A percentile compares a stretch with the other conserved stretches of the same genome.
Evolutionary conservation across 2,888 invertebrate genomes (phyloP).

Genomic region (Leptinotarsa haldemani): DNA sequence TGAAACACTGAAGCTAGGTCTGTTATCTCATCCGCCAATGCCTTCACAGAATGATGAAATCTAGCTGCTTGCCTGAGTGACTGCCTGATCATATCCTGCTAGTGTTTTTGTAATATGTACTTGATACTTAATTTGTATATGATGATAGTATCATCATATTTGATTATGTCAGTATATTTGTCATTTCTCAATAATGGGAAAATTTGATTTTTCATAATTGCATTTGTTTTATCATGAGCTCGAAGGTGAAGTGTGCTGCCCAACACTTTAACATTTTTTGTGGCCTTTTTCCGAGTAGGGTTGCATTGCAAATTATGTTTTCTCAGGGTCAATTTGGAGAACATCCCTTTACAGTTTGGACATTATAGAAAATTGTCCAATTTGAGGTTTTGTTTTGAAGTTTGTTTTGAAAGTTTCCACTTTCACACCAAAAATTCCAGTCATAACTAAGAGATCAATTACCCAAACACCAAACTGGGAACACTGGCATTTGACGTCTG

Average conservation of each 20-base stretch:
- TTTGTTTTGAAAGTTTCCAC: no score
- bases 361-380: conserved; percentile 18
- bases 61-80: conserved; percentile 44
- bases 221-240: conserved; percentile 16
- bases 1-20: conserved; percentile 45
- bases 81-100: conserved; percentile 42
- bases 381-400: no score
- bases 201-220: conserved; percentile 20
- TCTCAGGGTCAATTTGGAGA: conserved; percentile 1
- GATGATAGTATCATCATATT: conserved; percentile 28
- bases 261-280: conserved; percentile 32
- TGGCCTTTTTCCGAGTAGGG: conserved; percentile 17
- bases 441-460: no score
- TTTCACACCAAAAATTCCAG: no score
- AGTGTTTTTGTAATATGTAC: conserved; percentile 41
- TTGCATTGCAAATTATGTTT: conserved; percentile 20
- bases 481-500: no score
- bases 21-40: conserved; percentile 32
- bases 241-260: conserved; percentile 21
- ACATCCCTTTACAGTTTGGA: conserved; percentile 19
- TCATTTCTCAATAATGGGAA: conserved; percentile 20
- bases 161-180: conserved; percentile 26
- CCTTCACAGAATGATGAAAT: conserved; percentile 31
- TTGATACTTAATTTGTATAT: conserved; percentile 29
- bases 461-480: no score